Evolutionary conservation across 2,113 vertebrate genomes (phyloP).

Genomic region (Platycercus adscitus): DNA sequence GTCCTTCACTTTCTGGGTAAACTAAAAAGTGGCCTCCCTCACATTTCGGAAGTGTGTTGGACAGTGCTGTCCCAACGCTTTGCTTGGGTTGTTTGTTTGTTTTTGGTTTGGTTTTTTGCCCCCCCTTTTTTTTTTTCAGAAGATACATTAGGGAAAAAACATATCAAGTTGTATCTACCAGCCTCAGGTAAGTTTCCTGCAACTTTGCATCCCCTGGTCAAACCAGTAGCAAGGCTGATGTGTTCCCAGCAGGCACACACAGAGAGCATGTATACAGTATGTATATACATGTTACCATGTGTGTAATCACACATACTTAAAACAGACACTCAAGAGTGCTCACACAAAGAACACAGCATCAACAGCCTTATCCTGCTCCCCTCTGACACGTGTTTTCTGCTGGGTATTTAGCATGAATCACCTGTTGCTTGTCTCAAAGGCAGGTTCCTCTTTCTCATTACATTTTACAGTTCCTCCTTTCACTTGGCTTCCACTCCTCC

Average conservation of each 20-base stretch:
- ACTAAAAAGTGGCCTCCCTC: background rate
- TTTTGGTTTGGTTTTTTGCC: background rate
- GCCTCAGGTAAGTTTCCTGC: background rate
- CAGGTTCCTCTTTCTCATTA: background rate
- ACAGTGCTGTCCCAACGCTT: background rate
- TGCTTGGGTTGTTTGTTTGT: background rate
- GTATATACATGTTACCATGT: rapidly evolving
- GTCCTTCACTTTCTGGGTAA: background rate
- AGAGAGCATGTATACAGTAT: rapidly evolving
- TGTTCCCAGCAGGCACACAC: background rate
- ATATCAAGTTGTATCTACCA: rapidly evolving
- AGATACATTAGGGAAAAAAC: background rate
- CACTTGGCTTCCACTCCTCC: background rate
- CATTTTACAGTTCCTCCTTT: background rate
- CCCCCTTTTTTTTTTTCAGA: background rate
- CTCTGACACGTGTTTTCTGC: background rate
- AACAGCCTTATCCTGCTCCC: background rate
- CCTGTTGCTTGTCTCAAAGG: background rate
- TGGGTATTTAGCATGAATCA: background rate
- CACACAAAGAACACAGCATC: background rate
- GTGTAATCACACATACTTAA: background rate
- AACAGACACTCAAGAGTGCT: background rate
- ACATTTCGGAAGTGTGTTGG: background rate
- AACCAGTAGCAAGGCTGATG: background rate
- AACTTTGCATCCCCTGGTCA: background rate